A percentile compares a stretch with the other conserved stretches of the same genome.
phyloP scores from a whole-genome alignment of 2,797 vertebrate species.

The Ambastaia sidthimunki region DNA sequence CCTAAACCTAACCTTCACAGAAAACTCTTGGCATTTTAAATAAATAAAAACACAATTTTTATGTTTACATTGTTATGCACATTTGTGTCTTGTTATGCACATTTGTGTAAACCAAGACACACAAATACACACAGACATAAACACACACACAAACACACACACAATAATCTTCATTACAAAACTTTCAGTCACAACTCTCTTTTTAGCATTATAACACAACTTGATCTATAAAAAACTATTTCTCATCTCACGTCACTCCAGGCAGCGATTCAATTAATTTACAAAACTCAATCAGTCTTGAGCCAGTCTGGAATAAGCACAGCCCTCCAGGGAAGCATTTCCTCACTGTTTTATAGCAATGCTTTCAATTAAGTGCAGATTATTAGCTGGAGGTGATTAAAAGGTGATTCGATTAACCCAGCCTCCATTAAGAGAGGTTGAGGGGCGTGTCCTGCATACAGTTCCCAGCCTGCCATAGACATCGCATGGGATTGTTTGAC shows the following conservation, averaged over 20 bases:
- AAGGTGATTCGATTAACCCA: constrained; percentile 77
- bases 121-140: too few relatives aligned
- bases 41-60: too few relatives aligned
- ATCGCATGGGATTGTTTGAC: constrained; percentile 5
- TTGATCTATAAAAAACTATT: not conserved
- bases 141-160: too few relatives aligned
- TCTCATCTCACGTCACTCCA: constrained; percentile 39
- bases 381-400: constrained; percentile 74
- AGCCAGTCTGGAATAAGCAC: constrained; percentile 67
- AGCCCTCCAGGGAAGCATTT: constrained; percentile 69
- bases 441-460: not conserved
- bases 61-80: too few relatives aligned
- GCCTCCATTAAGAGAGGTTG: constrained; percentile 62
- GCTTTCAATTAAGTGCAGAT: constrained; percentile 76
- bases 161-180: constrained; percentile 15
- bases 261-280: constrained; percentile 69
- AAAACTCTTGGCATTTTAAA: too few relatives aligned
- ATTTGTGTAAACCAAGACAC: too few relatives aligned
- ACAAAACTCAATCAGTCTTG: constrained; percentile 73
- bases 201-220: constrained; percentile 10
- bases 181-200: constrained; percentile 20
- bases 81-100: too few relatives aligned
- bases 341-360: constrained; percentile 70
- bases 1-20: too few relatives aligned
- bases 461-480: not conserved